Base-by-base conservation (phyloP, 2,888 invertebrate genomes). In the Lasioglossum oenotherae region DNA sequence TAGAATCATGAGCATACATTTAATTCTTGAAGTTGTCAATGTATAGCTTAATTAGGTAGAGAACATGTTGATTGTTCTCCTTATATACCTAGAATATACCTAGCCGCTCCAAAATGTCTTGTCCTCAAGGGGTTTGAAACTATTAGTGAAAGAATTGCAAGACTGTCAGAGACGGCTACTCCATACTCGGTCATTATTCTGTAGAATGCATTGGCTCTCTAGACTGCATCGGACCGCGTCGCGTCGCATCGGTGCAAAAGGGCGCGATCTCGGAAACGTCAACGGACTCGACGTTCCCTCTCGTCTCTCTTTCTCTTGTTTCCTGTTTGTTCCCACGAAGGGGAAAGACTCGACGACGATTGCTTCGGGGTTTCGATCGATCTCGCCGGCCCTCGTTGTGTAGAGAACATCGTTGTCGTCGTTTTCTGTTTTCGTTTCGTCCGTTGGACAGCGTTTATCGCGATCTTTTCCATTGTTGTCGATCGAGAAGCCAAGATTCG, bases 401-500 rank as follows among this genome's bases (percentile, higher is more conserved):
- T n/a, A 53, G 53, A 53, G 53, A 53, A n/a, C 27, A 31, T 64
- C 64, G 64, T 31, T 1, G 64, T 16, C 31, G 64, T 27, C 64
- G 14, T 31, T 16, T 64, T 64, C 31, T 64, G 27, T 64, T 27
- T 60, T 31, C 31, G 64, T 64, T 64, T 64, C 64, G 16, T 64
- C 35, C 31, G 64, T 64, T 64, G 64, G 64, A 64, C 64, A 64
- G 64, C 64, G 64, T 31, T 64, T 64, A 64, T 64, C 64, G 27
- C 27, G 31, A 31, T 31, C 27, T 64, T 31, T 31, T 31, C 31
- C 31, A 64, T 31, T 64, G 64, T 64, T 60, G 64, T 16, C 64
- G 64, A 64, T 64, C 31, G 64, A 2, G 27, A 6, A 16, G 27
- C 27, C 27, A 4, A 64, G 64, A 64, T 64, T 31, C 31, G 64